Conservation (phyloP, 2,797 vertebrate species). For the Clarias pachynema region DNA sequence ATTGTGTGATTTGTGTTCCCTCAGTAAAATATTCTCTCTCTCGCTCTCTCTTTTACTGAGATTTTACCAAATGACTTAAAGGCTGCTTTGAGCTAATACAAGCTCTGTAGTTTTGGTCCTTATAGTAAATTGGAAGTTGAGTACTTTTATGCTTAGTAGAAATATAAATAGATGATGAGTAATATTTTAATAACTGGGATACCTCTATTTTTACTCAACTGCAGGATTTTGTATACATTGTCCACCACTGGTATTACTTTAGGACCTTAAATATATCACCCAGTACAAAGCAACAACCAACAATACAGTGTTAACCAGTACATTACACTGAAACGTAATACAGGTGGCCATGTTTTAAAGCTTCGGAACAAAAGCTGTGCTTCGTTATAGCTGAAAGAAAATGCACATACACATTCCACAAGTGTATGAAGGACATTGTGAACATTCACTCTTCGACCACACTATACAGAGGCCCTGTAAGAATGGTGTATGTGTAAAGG, state of each 20-base stretch:
- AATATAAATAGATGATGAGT: no score
- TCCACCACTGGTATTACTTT: background rate
- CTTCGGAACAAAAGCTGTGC: background rate
- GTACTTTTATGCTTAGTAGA: no score
- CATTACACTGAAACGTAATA: background rate
- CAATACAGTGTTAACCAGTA: background rate
- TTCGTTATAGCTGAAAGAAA: background rate
- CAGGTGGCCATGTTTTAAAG: background rate
- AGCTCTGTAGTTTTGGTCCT: no score
- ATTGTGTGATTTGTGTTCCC: no score
- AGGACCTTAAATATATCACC: background rate
- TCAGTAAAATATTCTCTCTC: no score
- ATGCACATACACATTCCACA: background rate
- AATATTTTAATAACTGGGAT: no score
- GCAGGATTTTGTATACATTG: no score
- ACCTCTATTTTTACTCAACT: no score
- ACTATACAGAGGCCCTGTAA: conserved; percentile 1
- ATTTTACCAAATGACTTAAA: no score
- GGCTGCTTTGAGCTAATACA: no score
- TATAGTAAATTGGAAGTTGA: no score
- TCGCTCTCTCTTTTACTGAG: no score
- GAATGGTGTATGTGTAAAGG: conserved; percentile 4
- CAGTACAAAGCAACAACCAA: background rate
- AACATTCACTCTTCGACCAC: background rate
- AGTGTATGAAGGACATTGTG: background rate